Evolutionary conservation across 2,797 vertebrate species (phyloP), one percentile per base, ranked within the genome.

Genomic region (Choloepus didactylus): DNA sequence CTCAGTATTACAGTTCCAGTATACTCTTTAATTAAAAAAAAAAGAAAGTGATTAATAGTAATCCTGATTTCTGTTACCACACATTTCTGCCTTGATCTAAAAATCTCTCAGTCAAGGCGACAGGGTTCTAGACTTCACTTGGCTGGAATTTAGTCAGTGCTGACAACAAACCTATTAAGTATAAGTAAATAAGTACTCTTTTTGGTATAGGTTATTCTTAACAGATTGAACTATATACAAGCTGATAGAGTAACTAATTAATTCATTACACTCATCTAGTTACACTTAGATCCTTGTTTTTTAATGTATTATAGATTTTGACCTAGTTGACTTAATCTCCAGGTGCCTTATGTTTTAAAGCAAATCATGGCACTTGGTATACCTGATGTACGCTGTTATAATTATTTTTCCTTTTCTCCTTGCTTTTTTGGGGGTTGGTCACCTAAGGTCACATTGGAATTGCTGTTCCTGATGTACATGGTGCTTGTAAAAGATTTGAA

Each of bases 401-500:
- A 96, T 95, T 76, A 49, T 44, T 82, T 87, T 96, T 91, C 23
- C 59, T 91, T 86, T 85, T 89, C 18, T 95, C 2, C 44, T 83
- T 60, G 62, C 77, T 44, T 72, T 72, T 49, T 44, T 87, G 15
- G 60, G 49, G 67, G 77, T 6, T 94, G 96, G 2, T 94, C 96
- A 89, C 27, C 23, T 85, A 97, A 99, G 99, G 99, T 89, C 99
- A 99, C 97, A 99, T 99, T 96, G 99, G 99, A 95, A 99, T 99
- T 75, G 99, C 99, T 3, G 99, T 99, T 87, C 99, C 99, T 85
- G 99, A 99, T 81, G 99, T 99, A 54, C 87, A 99, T 5, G 98
- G 97, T 83, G 99, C 99, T 87, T 99, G 99, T 98, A 99, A 99
- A 97, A 97, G 99, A 97, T 99, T 99, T 98, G 99, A 99, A 98